Base-by-base conservation (phyloP, 2,113 vertebrate species). In the Microcebus griseorufus region DNA sequence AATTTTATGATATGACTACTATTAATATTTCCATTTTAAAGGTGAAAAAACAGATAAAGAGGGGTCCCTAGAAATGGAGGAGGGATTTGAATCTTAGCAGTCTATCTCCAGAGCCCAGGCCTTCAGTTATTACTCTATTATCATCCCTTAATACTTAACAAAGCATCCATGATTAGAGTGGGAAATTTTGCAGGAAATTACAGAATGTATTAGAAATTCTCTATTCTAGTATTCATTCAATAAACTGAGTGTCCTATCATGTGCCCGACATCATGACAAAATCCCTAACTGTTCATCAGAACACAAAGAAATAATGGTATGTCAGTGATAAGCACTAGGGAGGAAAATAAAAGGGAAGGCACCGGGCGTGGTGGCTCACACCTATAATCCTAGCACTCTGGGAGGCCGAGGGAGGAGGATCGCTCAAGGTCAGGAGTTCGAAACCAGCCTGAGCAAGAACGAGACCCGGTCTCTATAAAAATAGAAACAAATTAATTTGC, bases 231-330 rank as follows among this genome's bases (percentile, higher is more conserved):
- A 64, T 64, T 64, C 62, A 64, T 64, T 27, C 25, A 64, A 64
- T 29, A 64, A 64, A 64, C 29, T 29, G 62, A 27, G 62, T 27
- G 10, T 64, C 62, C 62, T 29, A 64, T 25, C 25, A 64, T 64
- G 27, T 27, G 62, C 16, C 83, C 85, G 32, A 53, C 82, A 85
- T 69, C 51, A 60, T 55, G 17, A 55, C 53, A 90, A 84, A 95
- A 97, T 13, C 45, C n/a, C 34, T 93, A 76, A 78, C n/a, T 14
- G 62, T 64, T 82, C 60, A 64, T 96, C 37, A 85, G 42, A 95
- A 86, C 45, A 82, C 45, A 96, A 82, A 65, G 51, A 80, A 84
- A 48, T 67, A 93, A 78, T 10, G 88, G 37, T 23, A 85, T 20
- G 11, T 51, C 17, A 89, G 5, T 89, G 37, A 93, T 42, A 88